phyloP scores from a whole-genome alignment of 2,797 vertebrate genomes.

The Rhinogobio ventralis region DNA sequence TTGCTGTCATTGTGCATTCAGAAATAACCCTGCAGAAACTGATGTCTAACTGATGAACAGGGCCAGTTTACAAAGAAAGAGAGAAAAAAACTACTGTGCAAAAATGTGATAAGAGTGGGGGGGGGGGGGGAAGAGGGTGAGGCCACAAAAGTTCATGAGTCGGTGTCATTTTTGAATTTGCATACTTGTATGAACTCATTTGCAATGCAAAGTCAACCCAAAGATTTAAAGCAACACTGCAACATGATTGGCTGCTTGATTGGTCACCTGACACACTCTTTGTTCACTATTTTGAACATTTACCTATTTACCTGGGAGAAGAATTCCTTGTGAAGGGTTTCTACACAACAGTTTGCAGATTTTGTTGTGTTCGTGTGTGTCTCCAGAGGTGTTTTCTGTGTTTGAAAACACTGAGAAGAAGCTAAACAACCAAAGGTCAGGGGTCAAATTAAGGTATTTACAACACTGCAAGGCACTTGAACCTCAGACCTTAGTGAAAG shows the following conservation, averaged over 20 bases:
- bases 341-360: constrained; percentile 20
- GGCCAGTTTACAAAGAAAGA: constrained; percentile 7
- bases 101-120: constrained; percentile 20
- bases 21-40: constrained; percentile 7
- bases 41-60: background rate
- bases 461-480: background rate
- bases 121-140: no score
- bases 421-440: constrained; percentile 25
- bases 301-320: constrained; percentile 57
- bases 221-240: constrained; percentile 50
- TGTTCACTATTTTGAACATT: constrained; percentile 55
- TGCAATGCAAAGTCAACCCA: constrained; percentile 58
- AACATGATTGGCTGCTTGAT: constrained; percentile 45
- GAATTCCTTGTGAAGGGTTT: constrained; percentile 32
- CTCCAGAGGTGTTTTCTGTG: background rate
- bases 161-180: constrained; percentile 52
- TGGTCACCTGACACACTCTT: constrained; percentile 50
- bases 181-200: constrained; percentile 60
- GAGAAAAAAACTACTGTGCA: background rate
- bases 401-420: constrained; percentile 35
- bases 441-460: background rate
- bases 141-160: constrained; percentile 15
- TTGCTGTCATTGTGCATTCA: background rate
- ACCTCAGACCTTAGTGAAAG: background rate
- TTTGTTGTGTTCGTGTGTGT: constrained; percentile 50